Evolutionary conservation across 2,888 invertebrate species (phyloP).

Genomic region (Notodonta dromedarius): DNA sequence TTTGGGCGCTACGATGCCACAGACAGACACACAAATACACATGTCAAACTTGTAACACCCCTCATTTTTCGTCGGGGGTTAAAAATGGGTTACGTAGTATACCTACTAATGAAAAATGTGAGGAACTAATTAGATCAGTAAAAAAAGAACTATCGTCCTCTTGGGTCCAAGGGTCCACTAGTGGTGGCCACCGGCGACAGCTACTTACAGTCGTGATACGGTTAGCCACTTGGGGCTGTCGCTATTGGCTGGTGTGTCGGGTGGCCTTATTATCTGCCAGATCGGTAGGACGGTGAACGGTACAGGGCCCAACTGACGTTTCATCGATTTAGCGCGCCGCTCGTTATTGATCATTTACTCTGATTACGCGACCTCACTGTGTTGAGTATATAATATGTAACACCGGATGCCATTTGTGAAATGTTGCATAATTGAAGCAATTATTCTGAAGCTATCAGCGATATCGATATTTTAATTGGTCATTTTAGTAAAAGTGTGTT

Average conservation of each 20-base stretch:
- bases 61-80: too few species aligned
- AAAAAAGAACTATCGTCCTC: too few species aligned
- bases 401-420: conserved; percentile 49
- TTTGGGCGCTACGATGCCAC: too few species aligned
- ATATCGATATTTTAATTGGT: conserved; percentile 41
- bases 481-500: conserved; percentile 29
- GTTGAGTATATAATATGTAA: conserved; percentile 37
- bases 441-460: conserved; percentile 40
- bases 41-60: too few species aligned
- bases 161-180: too few species aligned
- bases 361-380: conserved; percentile 50
- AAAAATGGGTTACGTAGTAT: too few species aligned
- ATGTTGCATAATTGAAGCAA: conserved; percentile 52
- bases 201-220: background rate
- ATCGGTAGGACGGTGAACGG: conserved; percentile 50
- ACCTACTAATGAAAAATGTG: too few species aligned
- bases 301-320: conserved; percentile 42
- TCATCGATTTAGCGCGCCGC: conserved; percentile 58
- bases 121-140: too few species aligned
- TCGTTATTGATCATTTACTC: conserved; percentile 59
- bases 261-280: conserved; percentile 54
- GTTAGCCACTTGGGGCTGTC: background rate
- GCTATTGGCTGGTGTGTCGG: background rate
- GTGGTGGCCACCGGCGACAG: background rate
- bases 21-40: too few species aligned